phyloP scores from a whole-genome alignment of 2,797 vertebrate genomes.

The Jordanella pulchra region DNA sequence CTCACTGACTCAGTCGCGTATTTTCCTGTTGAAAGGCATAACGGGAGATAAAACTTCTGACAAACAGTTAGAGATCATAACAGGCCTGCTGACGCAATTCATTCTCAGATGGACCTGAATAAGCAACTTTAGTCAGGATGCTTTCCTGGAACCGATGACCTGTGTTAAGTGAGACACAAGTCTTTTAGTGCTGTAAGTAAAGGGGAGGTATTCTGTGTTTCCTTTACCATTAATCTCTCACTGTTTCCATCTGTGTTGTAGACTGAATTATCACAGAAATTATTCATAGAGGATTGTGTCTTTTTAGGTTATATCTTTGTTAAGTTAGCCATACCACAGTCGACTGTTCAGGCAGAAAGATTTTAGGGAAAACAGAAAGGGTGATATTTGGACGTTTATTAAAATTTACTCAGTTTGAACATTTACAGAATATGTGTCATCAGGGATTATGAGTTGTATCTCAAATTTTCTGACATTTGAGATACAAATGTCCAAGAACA shows the following conservation, averaged over 20 bases:
- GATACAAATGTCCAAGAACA: too few relatives aligned
- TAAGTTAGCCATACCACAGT: too few relatives aligned
- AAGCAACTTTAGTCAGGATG: constrained; percentile 35
- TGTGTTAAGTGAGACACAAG: constrained; percentile 20
- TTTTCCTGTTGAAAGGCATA: constrained; percentile 54
- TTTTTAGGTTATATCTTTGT: too few relatives aligned
- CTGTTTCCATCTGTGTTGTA: constrained; percentile 3
- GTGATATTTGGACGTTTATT: too few relatives aligned
- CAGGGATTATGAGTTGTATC: too few relatives aligned
- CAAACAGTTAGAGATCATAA: constrained; percentile 41
- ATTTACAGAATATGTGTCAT: too few relatives aligned
- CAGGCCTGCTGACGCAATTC: constrained; percentile 50
- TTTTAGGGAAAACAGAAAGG: too few relatives aligned
- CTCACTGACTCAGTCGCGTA: constrained; percentile 51
- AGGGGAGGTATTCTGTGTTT: not conserved
- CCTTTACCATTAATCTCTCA: constrained; percentile 11
- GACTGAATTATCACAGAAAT: not conserved
- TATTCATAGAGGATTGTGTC: too few relatives aligned
- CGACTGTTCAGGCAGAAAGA: too few relatives aligned
- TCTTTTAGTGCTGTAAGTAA: constrained; percentile 2
- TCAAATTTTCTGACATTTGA: too few relatives aligned
- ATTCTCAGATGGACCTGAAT: constrained; percentile 26
- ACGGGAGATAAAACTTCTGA: constrained; percentile 58
- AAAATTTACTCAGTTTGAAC: too few relatives aligned
- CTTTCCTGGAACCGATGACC: constrained; percentile 47